Evolutionary conservation across 2,113 vertebrate species (phyloP), one percentile per base, ranked within the genome.

Genomic region (Sterna hirundo): DNA sequence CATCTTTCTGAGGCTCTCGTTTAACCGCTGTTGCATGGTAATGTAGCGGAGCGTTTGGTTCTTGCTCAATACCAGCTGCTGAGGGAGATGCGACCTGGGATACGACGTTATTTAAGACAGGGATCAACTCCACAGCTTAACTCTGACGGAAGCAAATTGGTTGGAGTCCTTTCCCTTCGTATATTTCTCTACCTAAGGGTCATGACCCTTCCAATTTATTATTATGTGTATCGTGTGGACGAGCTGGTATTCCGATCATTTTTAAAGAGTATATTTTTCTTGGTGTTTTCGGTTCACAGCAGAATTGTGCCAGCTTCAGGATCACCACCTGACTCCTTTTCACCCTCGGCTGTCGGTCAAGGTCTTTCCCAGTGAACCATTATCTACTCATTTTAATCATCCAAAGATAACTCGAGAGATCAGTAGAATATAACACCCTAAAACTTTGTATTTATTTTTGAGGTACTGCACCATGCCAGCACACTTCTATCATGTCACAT

Each of bases 401-500:
- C n/a, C 44, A 46, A 36, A 85, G 69, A 76, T 86, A 94, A 95
- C 79, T 95, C 13, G n/a, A 87, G 94, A 80, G 92, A 94, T 82
- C 40, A 83, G 62, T 72, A 83, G 30, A 76, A 47, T 70, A 74
- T 65, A 87, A 85, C 88, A 82, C 94, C 55, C 38, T 87, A 96
- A 97, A 97, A 91, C 26, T 68, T 96, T n/a, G 20, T 74, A 65
- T 96, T 96, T 96, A 54, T 91, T 97, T 97, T 96, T 94, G 89
- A 95, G 68, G 61, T 96, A 85, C 68, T 80, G 51, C 11, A 75
- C 38, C 27, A 64, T 25, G 42, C 70, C 93, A 88, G 27, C 76
- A 88, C n/a, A 55, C 83, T 97, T 97, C 90, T 96, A 27, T 90
- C 40, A n/a, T 83, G 95, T 97, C 91, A 29, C 25, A 77, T 90